A percentile compares a stretch with the other conserved stretches of the same genome.
Conservation (phyloP, 2,888 invertebrate species). For the Dasypogon diadema region DNA sequence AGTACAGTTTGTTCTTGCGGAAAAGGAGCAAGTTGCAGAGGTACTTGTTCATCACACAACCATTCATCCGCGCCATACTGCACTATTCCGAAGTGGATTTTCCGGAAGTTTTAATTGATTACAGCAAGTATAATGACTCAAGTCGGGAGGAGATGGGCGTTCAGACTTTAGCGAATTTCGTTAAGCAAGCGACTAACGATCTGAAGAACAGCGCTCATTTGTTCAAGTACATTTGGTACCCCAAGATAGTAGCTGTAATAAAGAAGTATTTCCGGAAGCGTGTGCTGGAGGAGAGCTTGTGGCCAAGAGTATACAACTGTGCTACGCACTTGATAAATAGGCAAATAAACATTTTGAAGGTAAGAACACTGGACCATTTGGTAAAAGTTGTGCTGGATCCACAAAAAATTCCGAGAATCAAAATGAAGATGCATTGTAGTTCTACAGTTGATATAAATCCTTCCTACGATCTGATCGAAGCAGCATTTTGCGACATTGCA, state of each 20-base stretch:
- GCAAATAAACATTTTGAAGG: constrained; percentile 77
- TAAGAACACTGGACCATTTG: constrained; percentile 75
- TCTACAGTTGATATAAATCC: constrained; percentile 72
- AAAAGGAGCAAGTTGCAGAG: constrained; percentile 72
- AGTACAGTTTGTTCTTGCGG: constrained; percentile 72
- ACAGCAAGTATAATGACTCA: constrained; percentile 59
- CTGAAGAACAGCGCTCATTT: constrained; percentile 66
- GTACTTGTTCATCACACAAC: constrained; percentile 74
- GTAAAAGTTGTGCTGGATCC: constrained; percentile 71
- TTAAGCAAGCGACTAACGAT: constrained; percentile 61
- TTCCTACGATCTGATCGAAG: constrained; percentile 71
- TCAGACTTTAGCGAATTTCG: constrained; percentile 59
- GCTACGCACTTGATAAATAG: constrained; percentile 71
- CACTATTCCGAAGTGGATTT: constrained; percentile 65
- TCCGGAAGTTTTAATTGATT: constrained; percentile 65
- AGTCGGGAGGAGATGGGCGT: background rate
- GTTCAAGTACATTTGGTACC: constrained; percentile 69
- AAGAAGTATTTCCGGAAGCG: constrained; percentile 63
- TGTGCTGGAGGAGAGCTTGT: constrained; percentile 60
- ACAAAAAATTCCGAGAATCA: constrained; percentile 74
- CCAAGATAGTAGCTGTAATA: constrained; percentile 65
- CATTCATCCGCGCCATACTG: constrained; percentile 72
- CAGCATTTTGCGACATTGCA: constrained; percentile 73
- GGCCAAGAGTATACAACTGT: constrained; percentile 66
- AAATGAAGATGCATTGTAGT: constrained; percentile 68